These are phyloP conservation scores for Osmerus eperlanus DNA, from an alignment of 2,113 vertebrate genomes.

Conservation along the genomic window DNA sequence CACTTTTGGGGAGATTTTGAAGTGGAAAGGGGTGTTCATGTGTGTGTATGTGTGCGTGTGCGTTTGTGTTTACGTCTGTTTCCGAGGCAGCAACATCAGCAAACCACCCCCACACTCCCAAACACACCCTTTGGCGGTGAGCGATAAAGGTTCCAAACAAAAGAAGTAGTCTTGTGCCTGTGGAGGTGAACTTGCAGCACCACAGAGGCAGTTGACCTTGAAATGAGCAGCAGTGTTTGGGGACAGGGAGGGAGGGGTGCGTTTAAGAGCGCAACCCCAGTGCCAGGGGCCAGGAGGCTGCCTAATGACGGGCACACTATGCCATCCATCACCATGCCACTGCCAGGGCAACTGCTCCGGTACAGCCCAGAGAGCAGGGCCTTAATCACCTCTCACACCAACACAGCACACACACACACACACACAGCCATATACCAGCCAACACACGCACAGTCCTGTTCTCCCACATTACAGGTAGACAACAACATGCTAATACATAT, in stretches of 20 bases:
- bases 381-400: slow-evolving; percentile 58
- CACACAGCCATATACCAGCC: slow-evolving; percentile 4
- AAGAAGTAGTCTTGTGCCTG: slow-evolving; percentile 60
- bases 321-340: slow-evolving; percentile 71
- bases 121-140: slow-evolving; percentile 61
- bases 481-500: slow-evolving; percentile 50
- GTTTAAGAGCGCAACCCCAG: slow-evolving; percentile 71
- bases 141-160: slow-evolving; percentile 59
- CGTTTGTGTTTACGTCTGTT: slow-evolving; percentile 21
- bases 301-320: slow-evolving; percentile 71
- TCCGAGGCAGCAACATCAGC: slow-evolving; percentile 45
- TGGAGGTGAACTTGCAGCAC: slow-evolving; percentile 61
- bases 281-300: slow-evolving; percentile 75
- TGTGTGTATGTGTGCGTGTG: neutral
- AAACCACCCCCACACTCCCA: slow-evolving; percentile 56
- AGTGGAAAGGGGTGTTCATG: neutral
- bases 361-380: slow-evolving; percentile 49
- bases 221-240: slow-evolving; percentile 66
- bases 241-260: slow-evolving; percentile 54
- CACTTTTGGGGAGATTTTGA: slow-evolving; percentile 37
- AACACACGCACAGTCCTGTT: slow-evolving; percentile 43
- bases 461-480: slow-evolving; percentile 20
- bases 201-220: slow-evolving; percentile 73
- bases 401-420: slow-evolving; percentile 35
- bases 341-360: slow-evolving; percentile 61